A percentile compares a stretch with the other conserved stretches of the same genome.
phyloP scores from a whole-genome alignment of 1,140 invertebrate genomes.

The Melitaea cinxia region DNA sequence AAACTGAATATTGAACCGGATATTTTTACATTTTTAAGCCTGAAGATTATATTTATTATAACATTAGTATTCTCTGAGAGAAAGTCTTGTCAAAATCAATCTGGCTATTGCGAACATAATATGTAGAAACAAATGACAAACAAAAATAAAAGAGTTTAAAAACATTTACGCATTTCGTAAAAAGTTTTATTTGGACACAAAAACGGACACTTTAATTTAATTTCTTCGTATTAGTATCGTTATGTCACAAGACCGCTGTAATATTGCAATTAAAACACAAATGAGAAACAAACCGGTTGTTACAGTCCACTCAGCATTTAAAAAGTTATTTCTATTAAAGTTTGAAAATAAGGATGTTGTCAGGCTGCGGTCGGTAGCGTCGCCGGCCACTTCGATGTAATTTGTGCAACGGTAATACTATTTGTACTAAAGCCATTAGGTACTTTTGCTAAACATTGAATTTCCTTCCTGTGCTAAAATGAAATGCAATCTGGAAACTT shows the following conservation, averaged over 20 bases:
- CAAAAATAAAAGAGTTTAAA: no score
- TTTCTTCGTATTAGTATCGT: neutral
- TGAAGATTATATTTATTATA: no score
- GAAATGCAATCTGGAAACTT: neutral
- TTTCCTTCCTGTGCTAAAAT: conserved; percentile 9
- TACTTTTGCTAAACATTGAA: conserved; percentile 13
- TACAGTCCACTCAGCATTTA: neutral
- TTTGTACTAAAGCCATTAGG: conserved; percentile 10
- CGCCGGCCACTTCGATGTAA: neutral
- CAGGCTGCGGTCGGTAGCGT: neutral
- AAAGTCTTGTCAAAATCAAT: no score
- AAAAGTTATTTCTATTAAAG: neutral
- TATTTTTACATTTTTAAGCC: no score
- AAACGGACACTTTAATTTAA: no score
- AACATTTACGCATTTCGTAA: no score
- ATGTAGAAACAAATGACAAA: no score
- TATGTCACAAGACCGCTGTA: neutral
- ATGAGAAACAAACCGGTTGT: neutral
- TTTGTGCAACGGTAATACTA: conserved; percentile 8
- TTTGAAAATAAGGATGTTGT: neutral
- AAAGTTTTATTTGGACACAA: no score
- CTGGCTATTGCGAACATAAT: no score
- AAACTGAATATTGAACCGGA: no score
- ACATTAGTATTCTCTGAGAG: no score
- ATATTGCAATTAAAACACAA: neutral